Evolutionary conservation across 2,888 invertebrate species (phyloP).

Genomic region (Dynastes maya): DNA sequence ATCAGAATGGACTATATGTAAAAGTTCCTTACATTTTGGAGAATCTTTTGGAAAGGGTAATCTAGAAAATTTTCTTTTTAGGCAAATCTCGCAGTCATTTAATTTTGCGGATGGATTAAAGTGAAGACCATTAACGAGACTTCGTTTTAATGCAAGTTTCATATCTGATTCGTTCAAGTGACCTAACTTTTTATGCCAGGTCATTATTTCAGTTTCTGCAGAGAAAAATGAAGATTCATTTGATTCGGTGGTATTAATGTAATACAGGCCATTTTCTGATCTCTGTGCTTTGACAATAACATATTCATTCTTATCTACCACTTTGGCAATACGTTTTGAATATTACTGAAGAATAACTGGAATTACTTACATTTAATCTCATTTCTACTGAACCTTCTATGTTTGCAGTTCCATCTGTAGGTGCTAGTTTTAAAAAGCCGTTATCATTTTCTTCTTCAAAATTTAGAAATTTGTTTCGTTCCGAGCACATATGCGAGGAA

Average conservation of each 20-base stretch:
- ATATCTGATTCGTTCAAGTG: conserved; percentile 6
- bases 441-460: not conserved
- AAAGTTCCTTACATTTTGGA: conserved; percentile 6
- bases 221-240: not conserved
- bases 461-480: conserved; percentile 1
- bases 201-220: not conserved
- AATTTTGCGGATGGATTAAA: not conserved
- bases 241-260: not conserved
- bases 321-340: not conserved
- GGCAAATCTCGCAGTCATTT: not conserved
- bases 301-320: not conserved
- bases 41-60: conserved; percentile 20
- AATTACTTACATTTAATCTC: not conserved
- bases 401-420: conserved; percentile 1
- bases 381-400: conserved; percentile 11
- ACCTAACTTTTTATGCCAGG: not conserved
- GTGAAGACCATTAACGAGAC: not conserved
- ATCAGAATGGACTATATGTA: not conserved
- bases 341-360: too few relatives aligned
- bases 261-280: not conserved
- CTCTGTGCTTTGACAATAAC: not conserved
- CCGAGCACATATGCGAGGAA: conserved; percentile 26
- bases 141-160: conserved; percentile 1
- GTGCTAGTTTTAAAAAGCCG: not conserved
- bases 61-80: not conserved